Conservation (phyloP, 2,888 invertebrate species). For the Miltochrista miniata region DNA sequence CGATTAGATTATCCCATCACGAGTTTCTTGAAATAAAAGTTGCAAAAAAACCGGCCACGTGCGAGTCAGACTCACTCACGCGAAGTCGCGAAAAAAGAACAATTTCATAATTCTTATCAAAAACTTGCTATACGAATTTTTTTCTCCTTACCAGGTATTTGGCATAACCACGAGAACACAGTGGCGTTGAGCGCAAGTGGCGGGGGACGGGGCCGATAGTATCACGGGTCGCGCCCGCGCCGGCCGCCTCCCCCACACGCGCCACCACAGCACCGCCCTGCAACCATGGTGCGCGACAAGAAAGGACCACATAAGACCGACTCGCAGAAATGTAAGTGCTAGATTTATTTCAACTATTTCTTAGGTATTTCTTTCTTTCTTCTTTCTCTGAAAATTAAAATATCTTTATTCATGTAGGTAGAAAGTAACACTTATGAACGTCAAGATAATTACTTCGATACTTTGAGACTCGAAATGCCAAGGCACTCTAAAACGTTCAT, state of each 20-base stretch:
- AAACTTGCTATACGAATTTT: too few species aligned
- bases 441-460: too few species aligned
- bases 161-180: constrained; percentile 77
- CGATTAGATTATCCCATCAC: constrained; percentile 29
- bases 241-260: constrained; percentile 41
- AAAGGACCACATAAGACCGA: constrained; percentile 77
- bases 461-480: too few species aligned
- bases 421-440: too few species aligned
- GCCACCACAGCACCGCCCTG: constrained; percentile 46
- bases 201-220: constrained; percentile 76
- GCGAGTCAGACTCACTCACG: too few species aligned
- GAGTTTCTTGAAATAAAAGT: not conserved
- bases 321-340: constrained; percentile 78
- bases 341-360: not conserved
- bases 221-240: constrained; percentile 67
- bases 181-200: constrained; percentile 66
- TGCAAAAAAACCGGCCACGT: too few species aligned
- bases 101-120: too few species aligned
- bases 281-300: constrained; percentile 79
- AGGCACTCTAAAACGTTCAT: too few species aligned
- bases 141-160: constrained; percentile 59
- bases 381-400: too few species aligned
- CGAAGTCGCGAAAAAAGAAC: too few species aligned
- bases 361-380: too few species aligned
- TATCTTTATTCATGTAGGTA: too few species aligned